phyloP scores from a whole-genome alignment of 1,140 invertebrate genomes.

The Drosophila pachea region DNA sequence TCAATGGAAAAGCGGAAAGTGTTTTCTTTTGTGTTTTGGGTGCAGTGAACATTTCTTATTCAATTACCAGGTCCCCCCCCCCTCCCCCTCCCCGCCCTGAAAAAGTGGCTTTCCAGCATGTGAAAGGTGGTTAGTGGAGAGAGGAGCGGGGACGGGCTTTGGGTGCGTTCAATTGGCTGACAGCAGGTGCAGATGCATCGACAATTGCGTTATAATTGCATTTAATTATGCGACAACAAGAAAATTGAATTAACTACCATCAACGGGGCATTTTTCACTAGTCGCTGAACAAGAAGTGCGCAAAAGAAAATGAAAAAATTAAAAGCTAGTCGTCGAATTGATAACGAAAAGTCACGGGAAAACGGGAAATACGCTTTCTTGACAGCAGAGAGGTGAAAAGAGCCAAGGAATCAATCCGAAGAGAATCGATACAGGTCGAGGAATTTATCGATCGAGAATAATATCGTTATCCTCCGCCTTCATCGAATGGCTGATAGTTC shows the following conservation, averaged over 20 bases:
- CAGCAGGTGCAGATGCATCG: constrained; percentile 29
- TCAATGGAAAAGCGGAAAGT: too few species aligned
- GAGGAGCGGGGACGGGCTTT: not conserved
- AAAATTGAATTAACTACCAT: constrained; percentile 60
- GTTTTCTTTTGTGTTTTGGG: constrained; percentile 6
- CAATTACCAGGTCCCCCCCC: not conserved
- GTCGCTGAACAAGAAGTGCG: constrained; percentile 20
- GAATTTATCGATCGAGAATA: not conserved
- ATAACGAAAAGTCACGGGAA: not conserved
- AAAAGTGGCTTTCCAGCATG: constrained; percentile 12
- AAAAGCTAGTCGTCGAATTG: not conserved
- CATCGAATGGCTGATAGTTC: too few species aligned
- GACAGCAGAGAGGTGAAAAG: too few species aligned
- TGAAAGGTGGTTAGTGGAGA: not conserved
- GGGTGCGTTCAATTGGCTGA: constrained; percentile 1
- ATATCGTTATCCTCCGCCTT: too few species aligned
- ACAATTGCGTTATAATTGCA: constrained; percentile 53
- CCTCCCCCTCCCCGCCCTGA: not conserved
- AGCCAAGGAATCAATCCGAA: not conserved
- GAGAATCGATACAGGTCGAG: too few species aligned
- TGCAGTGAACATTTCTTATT: constrained; percentile 22
- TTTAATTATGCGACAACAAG: constrained; percentile 61
- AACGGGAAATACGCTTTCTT: not conserved
- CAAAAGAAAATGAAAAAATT: not conserved
- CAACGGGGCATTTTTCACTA: constrained; percentile 30